These are phyloP conservation scores for Cossypha heuglini DNA, from an alignment of 2,797 vertebrate genomes.

Conservation along the genomic window DNA sequence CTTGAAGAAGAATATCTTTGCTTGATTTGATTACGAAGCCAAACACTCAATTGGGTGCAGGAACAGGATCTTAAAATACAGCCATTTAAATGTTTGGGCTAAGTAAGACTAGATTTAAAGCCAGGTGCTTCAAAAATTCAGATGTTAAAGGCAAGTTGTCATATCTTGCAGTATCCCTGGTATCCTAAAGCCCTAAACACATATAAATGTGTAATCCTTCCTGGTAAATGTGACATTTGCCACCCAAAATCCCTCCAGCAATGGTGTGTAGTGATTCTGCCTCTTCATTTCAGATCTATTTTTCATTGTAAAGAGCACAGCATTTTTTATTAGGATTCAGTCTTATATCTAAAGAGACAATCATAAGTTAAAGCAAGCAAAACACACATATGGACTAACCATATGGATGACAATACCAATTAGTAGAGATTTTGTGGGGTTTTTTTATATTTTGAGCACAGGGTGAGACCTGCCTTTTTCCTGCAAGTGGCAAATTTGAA, in stretches of 20 bases:
- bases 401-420: constrained; percentile 42
- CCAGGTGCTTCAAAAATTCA: neutral
- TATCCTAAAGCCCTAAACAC: neutral
- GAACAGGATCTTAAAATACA: neutral
- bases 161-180: neutral
- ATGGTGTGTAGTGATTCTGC: neutral
- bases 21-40: constrained; percentile 8
- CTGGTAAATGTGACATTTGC: neutral
- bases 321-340: neutral
- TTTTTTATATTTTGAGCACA: constrained; percentile 46
- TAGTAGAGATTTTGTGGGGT: constrained; percentile 8
- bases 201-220: neutral
- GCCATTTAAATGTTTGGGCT: neutral
- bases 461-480: constrained; percentile 56
- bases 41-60: neutral
- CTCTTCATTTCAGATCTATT: neutral
- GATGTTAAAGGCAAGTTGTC: neutral
- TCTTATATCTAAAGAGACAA: constrained; percentile 18
- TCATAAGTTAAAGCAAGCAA: constrained; percentile 37
- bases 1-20: neutral
- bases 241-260: neutral
- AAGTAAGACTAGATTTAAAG: neutral
- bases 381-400: neutral
- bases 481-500: constrained; percentile 68
- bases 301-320: neutral